Conservation (phyloP, 2,113 vertebrate genomes). For the Pteropus alecto region DNA sequence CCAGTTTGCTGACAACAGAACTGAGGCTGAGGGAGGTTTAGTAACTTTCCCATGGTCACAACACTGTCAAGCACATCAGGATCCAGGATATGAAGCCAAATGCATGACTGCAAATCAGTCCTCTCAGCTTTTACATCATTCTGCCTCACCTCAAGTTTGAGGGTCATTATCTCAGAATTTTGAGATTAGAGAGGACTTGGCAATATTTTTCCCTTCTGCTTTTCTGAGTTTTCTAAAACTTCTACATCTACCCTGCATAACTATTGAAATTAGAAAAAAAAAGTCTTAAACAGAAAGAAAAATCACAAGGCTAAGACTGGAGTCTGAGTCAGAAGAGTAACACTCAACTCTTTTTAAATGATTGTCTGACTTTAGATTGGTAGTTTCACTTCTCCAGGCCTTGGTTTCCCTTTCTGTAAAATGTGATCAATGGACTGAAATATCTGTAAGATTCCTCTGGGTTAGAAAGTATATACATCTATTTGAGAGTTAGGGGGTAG, state of each 20-base stretch:
- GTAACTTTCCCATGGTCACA: neutral
- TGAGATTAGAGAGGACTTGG: neutral
- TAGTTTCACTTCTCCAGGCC: neutral
- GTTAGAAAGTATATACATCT: neutral
- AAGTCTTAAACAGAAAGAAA: neutral
- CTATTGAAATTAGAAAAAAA: neutral
- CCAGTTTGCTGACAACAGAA: neutral
- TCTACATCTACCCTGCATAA: neutral
- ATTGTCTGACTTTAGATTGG: neutral
- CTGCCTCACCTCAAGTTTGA: neutral
- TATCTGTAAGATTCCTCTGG: neutral
- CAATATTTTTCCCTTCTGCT: neutral
- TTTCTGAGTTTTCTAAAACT: neutral
- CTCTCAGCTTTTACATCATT: neutral
- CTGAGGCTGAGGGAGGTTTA: neutral
- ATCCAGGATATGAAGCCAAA: neutral
- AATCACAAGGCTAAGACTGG: neutral
- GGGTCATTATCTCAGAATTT: neutral
- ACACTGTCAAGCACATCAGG: neutral
- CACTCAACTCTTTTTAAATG: too few relatives aligned
- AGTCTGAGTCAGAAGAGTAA: neutral
- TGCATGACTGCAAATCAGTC: neutral
- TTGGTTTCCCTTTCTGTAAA: neutral
- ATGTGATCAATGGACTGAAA: neutral
- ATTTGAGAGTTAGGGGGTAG: fast-evolving